A percentile compares a stretch with the other conserved stretches of the same genome.
These are phyloP conservation scores for Zaprionus capensis DNA, from an alignment of 1,140 invertebrate species.

Conservation along the genomic window DNA sequence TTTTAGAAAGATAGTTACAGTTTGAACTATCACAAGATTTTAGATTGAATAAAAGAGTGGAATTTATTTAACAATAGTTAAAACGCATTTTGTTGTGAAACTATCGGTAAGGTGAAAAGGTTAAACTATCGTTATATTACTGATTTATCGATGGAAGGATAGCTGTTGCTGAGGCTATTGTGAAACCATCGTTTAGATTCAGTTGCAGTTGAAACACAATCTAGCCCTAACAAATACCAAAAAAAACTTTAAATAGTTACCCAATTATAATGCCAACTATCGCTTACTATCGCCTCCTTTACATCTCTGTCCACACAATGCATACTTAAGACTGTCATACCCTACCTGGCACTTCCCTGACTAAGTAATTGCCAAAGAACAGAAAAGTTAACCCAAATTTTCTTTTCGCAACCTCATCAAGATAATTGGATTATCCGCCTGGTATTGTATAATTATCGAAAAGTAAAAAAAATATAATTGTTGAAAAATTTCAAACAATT, in stretches of 20 bases:
- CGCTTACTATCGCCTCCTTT: not conserved
- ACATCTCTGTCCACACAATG: not conserved
- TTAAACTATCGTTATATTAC: too few species aligned
- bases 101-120: too few species aligned
- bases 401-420: not conserved
- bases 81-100: too few species aligned
- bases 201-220: not conserved
- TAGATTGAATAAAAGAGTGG: not conserved
- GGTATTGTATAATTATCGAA: not conserved
- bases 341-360: not conserved
- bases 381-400: not conserved
- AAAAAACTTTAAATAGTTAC: not conserved
- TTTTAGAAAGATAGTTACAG: not conserved
- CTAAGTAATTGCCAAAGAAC: not conserved
- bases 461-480: not conserved
- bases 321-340: too few species aligned
- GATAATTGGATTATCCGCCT: conserved; percentile 18
- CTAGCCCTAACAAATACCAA: too few species aligned
- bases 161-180: too few species aligned
- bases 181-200: not conserved
- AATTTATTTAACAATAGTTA: too few species aligned
- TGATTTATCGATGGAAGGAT: too few species aligned
- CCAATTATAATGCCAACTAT: not conserved
- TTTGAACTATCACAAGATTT: not conserved
- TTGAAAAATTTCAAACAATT: not conserved